Conservation (phyloP, 2,888 invertebrate genomes). For the Sympetrum striolatum region DNA sequence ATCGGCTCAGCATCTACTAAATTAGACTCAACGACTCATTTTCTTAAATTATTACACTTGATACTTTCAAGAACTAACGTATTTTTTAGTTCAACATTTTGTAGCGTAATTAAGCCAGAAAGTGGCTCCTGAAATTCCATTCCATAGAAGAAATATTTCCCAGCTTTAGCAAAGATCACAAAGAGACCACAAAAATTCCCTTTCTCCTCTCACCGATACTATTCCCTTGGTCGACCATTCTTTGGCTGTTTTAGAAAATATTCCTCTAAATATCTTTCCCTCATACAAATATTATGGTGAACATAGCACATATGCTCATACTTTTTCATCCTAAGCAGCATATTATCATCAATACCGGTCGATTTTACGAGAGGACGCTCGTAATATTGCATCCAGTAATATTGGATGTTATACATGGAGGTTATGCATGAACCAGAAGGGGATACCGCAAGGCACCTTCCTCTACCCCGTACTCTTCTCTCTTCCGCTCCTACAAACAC, state of each 20-base stretch:
- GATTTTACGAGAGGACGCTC: not conserved
- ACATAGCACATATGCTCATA: not conserved
- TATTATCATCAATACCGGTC: not conserved
- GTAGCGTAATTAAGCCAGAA: too few species aligned
- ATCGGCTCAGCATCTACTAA: too few species aligned
- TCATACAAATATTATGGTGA: not conserved
- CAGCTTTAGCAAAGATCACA: not conserved
- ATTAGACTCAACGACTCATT: too few species aligned
- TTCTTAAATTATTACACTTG: too few species aligned
- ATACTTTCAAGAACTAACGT: too few species aligned
- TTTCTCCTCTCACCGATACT: not conserved
- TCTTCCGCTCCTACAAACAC: not conserved
- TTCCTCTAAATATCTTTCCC: not conserved
- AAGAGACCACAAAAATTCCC: not conserved
- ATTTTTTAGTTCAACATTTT: too few species aligned
- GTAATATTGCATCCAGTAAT: too few species aligned
- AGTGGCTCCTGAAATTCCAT: too few species aligned
- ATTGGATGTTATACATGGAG: not conserved
- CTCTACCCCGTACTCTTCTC: not conserved
- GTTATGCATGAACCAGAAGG: not conserved
- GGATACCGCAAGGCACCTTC: not conserved
- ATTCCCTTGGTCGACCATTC: not conserved
- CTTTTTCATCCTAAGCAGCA: not conserved
- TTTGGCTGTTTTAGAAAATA: not conserved
- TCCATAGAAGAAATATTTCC: too few species aligned